A percentile compares a stretch with the other conserved stretches of the same genome.
Conservation (phyloP, 2,888 invertebrate species). For the Cataglyphis albicans region DNA sequence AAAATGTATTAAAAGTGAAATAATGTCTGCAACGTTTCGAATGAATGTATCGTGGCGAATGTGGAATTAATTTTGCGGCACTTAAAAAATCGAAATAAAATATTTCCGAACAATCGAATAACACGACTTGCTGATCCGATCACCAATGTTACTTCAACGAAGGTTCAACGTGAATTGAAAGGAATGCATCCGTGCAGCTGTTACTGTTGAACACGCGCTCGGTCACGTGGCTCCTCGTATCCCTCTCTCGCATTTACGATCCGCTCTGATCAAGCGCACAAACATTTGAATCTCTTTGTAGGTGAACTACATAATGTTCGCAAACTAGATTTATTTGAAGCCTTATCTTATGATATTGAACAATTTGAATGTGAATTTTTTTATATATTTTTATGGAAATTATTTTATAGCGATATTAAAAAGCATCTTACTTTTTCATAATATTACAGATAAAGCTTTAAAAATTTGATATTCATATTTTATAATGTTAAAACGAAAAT, state of each 20-base stretch:
- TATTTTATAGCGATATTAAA: not conserved
- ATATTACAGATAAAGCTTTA: not conserved
- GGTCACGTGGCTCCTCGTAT: slow-evolving; percentile 77
- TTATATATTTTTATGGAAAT: not conserved
- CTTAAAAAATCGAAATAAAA: not conserved
- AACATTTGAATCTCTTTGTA: slow-evolving; percentile 9
- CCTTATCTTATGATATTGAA: not conserved
- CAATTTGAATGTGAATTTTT: not conserved
- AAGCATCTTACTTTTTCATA: not conserved
- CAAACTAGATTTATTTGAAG: not conserved
- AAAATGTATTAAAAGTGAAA: not conserved
- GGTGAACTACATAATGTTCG: not conserved
- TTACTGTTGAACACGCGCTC: slow-evolving; percentile 80
- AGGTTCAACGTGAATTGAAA: slow-evolving; percentile 80
- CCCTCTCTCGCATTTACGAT: slow-evolving; percentile 43
- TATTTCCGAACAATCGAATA: not conserved
- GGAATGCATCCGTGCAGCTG: slow-evolving; percentile 75
- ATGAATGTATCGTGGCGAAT: not conserved
- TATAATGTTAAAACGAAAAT: not conserved
- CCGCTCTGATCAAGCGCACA: not conserved
- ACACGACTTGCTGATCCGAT: not conserved
- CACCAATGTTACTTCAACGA: slow-evolving; percentile 70
- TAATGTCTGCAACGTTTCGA: not conserved
- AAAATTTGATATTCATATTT: not conserved
- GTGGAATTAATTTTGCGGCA: not conserved